A percentile compares a stretch with the other conserved stretches of the same genome.
Conservation (phyloP, 2,797 vertebrate genomes). For the Pantherophis alleghaniensis region DNA sequence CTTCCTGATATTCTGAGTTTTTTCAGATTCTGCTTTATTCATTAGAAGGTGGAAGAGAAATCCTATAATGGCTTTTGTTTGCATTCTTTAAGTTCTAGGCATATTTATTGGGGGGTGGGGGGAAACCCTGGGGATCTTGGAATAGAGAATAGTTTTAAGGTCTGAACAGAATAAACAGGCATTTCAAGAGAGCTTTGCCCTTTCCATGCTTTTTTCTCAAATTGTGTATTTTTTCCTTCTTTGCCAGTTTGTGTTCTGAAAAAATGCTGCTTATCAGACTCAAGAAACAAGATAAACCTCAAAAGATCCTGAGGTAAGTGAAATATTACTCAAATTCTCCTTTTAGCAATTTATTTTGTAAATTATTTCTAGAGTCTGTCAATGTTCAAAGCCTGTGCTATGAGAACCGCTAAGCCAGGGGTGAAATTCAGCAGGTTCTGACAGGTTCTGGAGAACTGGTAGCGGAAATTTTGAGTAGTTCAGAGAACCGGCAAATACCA, state of each 20-base stretch:
- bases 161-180: not conserved
- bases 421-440: no score
- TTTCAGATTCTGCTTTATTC: no score
- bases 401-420: not conserved
- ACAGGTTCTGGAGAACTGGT: no score
- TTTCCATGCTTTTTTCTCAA: not conserved
- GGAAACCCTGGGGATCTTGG: not conserved
- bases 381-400: not conserved
- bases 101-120: not conserved
- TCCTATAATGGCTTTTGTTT: not conserved
- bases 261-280: slow-evolving; percentile 74
- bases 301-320: slow-evolving; percentile 78
- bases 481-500: no score
- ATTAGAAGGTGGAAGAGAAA: not conserved
- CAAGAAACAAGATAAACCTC: slow-evolving; percentile 44
- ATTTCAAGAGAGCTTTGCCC: rapidly evolving
- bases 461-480: no score
- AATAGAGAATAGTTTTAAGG: not conserved
- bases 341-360: not conserved
- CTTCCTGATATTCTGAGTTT: not conserved
- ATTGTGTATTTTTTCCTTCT: not conserved
- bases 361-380: not conserved
- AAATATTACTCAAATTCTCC: not conserved
- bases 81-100: not conserved
- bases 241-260: slow-evolving; percentile 73